Percentiles rank a stretch among this genome's conserved stretches.
These are phyloP conservation scores for Scolopax bukidnonensis DNA, from an alignment of 2,797 vertebrate genomes.

Conservation along the genomic window DNA sequence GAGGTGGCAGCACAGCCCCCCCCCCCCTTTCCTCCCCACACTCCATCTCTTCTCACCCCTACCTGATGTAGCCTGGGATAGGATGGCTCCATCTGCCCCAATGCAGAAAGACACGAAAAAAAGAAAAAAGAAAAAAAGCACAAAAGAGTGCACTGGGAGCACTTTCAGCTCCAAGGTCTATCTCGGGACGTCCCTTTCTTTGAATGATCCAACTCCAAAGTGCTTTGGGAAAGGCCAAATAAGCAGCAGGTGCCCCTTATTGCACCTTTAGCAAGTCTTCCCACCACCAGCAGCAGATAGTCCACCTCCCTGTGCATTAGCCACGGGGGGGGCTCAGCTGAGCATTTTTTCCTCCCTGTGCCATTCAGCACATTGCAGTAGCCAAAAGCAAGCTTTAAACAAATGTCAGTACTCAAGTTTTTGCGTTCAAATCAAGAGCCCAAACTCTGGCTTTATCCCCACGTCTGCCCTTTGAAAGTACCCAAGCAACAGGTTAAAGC, in stretches of 20 bases:
- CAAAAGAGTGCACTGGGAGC: no score
- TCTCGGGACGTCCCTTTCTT: no score
- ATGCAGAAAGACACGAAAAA: no score
- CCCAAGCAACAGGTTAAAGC: not conserved
- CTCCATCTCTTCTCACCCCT: not conserved
- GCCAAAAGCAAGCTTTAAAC: not conserved
- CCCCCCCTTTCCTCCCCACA: fast-evolving
- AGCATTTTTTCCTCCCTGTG: no score
- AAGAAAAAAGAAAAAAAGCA: no score
- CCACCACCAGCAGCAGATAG: not conserved
- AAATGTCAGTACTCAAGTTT: fast-evolving
- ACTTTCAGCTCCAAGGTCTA: no score
- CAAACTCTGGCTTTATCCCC: not conserved
- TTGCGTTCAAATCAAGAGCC: not conserved
- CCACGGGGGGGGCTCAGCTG: not conserved
- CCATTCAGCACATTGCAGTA: fast-evolving
- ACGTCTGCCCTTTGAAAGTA: not conserved
- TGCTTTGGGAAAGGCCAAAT: not conserved
- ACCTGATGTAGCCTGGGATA: fast-evolving
- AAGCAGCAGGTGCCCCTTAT: fast-evolving
- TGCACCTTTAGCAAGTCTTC: not conserved
- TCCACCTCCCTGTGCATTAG: fast-evolving
- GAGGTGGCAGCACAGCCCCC: fast-evolving
- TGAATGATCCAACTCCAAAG: not conserved
- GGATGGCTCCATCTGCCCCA: not conserved